These are phyloP conservation scores for Pygocentrus nattereri DNA, from an alignment of 2,797 vertebrate species.

Conservation along the genomic window DNA sequence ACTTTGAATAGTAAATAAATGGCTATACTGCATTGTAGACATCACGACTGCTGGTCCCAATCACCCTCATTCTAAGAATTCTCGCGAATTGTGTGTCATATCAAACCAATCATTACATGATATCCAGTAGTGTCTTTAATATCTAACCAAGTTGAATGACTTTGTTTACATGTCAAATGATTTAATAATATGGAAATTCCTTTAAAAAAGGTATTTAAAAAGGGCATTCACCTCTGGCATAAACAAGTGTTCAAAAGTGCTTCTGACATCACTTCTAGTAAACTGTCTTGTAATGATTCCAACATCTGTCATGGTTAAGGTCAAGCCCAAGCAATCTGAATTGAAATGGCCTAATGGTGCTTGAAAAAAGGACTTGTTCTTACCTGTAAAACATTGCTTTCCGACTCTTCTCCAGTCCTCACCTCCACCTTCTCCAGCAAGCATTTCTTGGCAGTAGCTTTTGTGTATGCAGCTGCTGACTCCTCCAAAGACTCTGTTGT, in stretches of 20 bases:
- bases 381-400: conserved; percentile 88
- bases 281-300: background rate
- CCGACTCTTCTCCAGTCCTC: conserved; percentile 85
- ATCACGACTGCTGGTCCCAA: too few species aligned
- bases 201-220: background rate
- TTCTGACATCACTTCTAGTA: background rate
- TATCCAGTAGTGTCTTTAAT: background rate
- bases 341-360: background rate
- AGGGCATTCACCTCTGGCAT: background rate
- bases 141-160: background rate
- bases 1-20: too few species aligned
- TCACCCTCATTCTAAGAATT: background rate
- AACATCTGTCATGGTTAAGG: background rate
- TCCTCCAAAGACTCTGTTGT: conserved; percentile 85
- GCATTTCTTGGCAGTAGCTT: conserved; percentile 84
- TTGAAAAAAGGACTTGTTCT: conserved; percentile 17
- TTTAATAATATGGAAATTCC: background rate
- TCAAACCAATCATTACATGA: background rate
- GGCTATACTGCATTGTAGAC: too few species aligned
- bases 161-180: background rate
- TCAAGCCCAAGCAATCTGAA: background rate
- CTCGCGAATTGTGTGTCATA: background rate
- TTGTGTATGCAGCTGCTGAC: conserved; percentile 87
- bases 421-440: conserved; percentile 87
- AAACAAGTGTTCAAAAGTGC: background rate